phyloP scores from a whole-genome alignment of 1,140 invertebrate genomes.

The Triops longicaudatus region DNA sequence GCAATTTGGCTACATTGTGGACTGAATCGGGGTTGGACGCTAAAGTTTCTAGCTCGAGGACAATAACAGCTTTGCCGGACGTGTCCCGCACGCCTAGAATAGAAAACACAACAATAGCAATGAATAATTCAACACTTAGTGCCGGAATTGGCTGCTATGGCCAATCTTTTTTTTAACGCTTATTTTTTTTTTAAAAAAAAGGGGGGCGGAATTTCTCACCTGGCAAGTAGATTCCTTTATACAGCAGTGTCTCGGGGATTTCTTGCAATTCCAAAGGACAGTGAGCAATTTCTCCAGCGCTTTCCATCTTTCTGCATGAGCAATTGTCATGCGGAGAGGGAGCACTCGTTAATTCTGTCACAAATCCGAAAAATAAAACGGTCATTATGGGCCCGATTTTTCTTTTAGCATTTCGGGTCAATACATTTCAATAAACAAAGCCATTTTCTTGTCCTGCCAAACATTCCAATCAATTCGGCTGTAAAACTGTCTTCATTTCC shows the following conservation, averaged over 20 bases:
- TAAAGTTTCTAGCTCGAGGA: conserved; percentile 22
- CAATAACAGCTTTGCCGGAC: conserved; percentile 21
- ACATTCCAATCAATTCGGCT: too few species aligned
- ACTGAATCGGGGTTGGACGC: conserved; percentile 18
- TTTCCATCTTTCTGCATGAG: conserved; percentile 12
- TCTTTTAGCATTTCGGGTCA: not conserved
- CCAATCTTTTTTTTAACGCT: not conserved
- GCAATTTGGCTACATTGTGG: conserved; percentile 18
- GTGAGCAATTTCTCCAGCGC: not conserved
- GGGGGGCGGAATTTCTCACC: not conserved
- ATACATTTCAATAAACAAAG: not conserved
- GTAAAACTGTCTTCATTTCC: too few species aligned
- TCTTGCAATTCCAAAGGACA: not conserved
- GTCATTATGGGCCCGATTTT: not conserved
- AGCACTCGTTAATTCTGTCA: not conserved
- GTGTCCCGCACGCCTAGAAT: conserved; percentile 18
- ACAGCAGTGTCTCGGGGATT: not conserved
- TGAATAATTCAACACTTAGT: too few species aligned
- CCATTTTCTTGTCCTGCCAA: too few species aligned
- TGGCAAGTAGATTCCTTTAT: not conserved
- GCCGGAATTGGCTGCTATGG: too few species aligned
- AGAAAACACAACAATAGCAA: not conserved
- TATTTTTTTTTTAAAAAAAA: not conserved
- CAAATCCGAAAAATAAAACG: not conserved
- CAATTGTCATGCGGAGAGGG: not conserved